Conservation (phyloP, 2,113 vertebrate genomes). For the Callithrix jacchus region DNA sequence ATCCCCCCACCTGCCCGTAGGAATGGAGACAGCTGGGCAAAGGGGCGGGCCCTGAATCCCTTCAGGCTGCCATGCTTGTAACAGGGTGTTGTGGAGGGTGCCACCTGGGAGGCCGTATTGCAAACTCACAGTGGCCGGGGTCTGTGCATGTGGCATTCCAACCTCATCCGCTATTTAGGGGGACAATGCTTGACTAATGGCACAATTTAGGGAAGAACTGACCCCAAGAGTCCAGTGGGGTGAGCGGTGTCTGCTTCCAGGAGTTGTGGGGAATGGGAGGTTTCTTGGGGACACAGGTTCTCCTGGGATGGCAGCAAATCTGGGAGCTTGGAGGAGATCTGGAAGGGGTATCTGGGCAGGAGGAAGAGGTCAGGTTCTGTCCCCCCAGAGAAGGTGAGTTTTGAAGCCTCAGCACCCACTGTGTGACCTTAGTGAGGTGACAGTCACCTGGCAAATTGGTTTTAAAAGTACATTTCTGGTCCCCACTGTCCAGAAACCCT, state of each 20-base stretch:
- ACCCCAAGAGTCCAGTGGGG: no score
- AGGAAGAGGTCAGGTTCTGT: background rate
- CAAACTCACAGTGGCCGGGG: rapidly evolving
- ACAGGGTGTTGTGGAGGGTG: rapidly evolving
- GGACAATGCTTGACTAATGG: rapidly evolving
- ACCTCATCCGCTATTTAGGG: rapidly evolving
- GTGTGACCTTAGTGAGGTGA: background rate
- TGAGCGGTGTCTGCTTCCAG: background rate
- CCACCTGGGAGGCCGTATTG: rapidly evolving
- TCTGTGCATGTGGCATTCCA: rapidly evolving
- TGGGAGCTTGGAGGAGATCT: background rate
- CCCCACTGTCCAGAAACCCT: background rate
- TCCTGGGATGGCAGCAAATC: no score
- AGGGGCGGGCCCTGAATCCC: background rate
- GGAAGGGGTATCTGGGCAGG: no score
- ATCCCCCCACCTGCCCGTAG: no score
- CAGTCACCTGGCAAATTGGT: rapidly evolving
- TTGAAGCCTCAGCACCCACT: rapidly evolving
- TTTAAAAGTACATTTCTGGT: background rate
- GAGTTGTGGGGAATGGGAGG: no score
- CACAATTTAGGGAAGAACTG: rapidly evolving
- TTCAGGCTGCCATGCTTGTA: background rate
- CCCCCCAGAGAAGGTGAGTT: background rate
- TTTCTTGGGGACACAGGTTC: background rate
- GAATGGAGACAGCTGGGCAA: background rate